Percentiles rank a stretch among this genome's conserved stretches.
Evolutionary conservation across 2,888 invertebrate species (phyloP).

Genomic region (Ernsta delagoae): DNA sequence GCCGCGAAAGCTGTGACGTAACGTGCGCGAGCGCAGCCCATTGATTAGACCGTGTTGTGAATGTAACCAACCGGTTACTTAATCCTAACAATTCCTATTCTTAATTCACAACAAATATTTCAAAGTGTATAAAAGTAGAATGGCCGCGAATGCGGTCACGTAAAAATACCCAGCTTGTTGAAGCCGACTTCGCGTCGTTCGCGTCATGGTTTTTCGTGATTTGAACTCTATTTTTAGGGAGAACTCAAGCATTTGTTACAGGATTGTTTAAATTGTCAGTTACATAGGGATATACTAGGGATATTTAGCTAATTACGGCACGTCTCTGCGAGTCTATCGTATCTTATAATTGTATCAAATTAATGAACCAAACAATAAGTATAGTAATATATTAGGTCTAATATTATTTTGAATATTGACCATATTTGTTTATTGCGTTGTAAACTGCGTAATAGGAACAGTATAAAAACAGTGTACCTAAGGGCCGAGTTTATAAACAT

Average conservation of each 20-base stretch:
- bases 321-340: neutral
- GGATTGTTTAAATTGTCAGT: neutral
- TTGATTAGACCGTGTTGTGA: constrained; percentile 74
- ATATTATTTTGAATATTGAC: neutral
- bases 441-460: constrained; percentile 44
- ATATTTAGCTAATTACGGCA: neutral
- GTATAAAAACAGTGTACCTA: constrained; percentile 35
- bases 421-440: constrained; percentile 41
- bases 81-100: constrained; percentile 56
- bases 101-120: constrained; percentile 38
- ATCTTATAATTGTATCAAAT: neutral
- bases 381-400: neutral
- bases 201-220: neutral
- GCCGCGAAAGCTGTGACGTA: constrained; percentile 79
- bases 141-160: constrained; percentile 17
- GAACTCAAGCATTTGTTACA: neutral
- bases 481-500: constrained; percentile 76
- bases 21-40: constrained; percentile 64
- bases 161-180: neutral
- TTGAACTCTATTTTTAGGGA: neutral
- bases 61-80: constrained; percentile 69
- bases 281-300: neutral
- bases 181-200: constrained; percentile 2
- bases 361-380: too few species aligned
- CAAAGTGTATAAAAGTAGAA: constrained; percentile 17